These are phyloP conservation scores for Hypsibius dujardini DNA, from an alignment of 1,140 invertebrate genomes.

Conservation along the genomic window DNA sequence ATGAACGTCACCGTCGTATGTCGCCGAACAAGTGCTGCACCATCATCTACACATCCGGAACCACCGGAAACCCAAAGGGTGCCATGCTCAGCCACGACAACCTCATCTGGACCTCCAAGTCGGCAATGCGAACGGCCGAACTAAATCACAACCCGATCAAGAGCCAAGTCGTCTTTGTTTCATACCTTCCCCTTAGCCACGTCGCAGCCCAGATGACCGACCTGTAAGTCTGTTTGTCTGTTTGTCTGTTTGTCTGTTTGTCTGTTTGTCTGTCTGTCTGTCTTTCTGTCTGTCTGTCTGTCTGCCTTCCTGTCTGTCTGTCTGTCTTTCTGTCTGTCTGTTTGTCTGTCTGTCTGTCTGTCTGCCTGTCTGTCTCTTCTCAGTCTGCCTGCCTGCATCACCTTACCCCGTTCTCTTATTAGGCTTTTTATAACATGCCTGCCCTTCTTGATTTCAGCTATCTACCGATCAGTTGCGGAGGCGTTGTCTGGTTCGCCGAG, in stretches of 20 bases:
- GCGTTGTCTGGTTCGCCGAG: conserved; percentile 31
- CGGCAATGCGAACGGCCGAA: neutral
- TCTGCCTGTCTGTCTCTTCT: neutral
- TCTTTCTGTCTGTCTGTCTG: neutral
- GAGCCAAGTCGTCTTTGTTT: conserved; percentile 26
- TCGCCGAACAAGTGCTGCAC: conserved; percentile 32
- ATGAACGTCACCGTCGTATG: conserved; percentile 25
- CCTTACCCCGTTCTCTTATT: neutral
- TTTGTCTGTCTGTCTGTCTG: neutral
- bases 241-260: neutral
- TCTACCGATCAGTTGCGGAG: conserved; percentile 25
- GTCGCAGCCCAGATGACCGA: conserved; percentile 33
- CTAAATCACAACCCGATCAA: conserved; percentile 18
- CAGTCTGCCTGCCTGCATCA: neutral
- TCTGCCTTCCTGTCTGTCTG: neutral
- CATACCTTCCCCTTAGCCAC: conserved; percentile 34
- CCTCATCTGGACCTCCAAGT: conserved; percentile 24
- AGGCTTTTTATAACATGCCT: neutral
- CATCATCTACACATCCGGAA: conserved; percentile 36
- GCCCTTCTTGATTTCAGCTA: conserved; percentile 25
- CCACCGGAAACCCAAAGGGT: conserved; percentile 37
- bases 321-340: neutral
- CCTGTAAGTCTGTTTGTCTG: conserved; percentile 24
- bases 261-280: neutral
- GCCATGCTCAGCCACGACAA: conserved; percentile 37